Base-by-base conservation (phyloP, 2,888 invertebrate genomes). In the Chloromyia formosa region DNA sequence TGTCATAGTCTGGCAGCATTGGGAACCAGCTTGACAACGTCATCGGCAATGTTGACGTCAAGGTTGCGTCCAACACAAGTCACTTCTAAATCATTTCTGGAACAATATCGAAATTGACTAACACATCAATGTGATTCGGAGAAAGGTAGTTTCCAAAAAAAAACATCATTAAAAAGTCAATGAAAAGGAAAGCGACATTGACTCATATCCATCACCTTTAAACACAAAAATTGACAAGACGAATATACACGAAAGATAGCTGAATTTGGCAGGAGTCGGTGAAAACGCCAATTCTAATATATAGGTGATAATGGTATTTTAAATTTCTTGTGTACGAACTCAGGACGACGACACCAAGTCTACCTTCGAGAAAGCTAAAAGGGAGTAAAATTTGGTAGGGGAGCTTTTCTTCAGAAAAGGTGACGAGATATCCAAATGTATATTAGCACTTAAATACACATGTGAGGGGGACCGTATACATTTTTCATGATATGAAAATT, bases 81-180 rank as follows among this genome's bases (percentile, higher is more conserved):
- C 74, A 74, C 74, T 64, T 64, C 64, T 54, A 74, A 74, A 54
- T 64, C 74, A 20, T 74, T 73, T 20, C 53, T 22, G 54, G 22
- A 54, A 56, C 4, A 64, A 16, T 64, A n/a, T 56, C 22, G 7
- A 35, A 35, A 35, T 35, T 35, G 27, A 35, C 27, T 35, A 35
- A 35, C 27, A 35, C 27, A 35, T 35, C 27, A 35, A 35, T 35
- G 27, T 35, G 7, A 35, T 35, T 35, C 27, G 27, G 7, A 35
- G 27, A 35, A 35, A 35, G 27, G 7, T 35, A 35, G 27, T 2
- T 7, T 4, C 27, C 12, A 49, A 49, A 49, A 49, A n/a, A 49
- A 3, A 49, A 49, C 49, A 62, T 18, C 9, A 49, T 20, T 49
- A 35, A 2, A 23, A 4, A 18, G 45, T 22, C 49, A 45, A 16